Percentiles rank a stretch among this genome's conserved stretches.
These are phyloP conservation scores for Acestrorhynchus altus DNA, from an alignment of 2,797 vertebrate species.

Conservation along the genomic window DNA sequence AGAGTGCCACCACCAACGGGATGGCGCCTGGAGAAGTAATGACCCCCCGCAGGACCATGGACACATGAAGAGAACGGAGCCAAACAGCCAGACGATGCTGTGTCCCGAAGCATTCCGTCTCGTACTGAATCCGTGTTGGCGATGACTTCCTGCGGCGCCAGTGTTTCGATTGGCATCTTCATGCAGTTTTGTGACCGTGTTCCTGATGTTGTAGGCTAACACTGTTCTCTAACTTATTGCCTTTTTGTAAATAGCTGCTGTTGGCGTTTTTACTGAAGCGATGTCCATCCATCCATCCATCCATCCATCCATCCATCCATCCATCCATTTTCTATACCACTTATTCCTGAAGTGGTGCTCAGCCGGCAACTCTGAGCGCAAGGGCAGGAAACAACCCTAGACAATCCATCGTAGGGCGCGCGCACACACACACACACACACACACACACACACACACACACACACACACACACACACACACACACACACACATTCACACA, in stretches of 20 bases:
- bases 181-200: not conserved
- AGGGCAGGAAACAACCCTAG: too few relatives aligned
- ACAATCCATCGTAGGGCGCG: too few relatives aligned
- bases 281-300: too few relatives aligned
- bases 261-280: constrained; percentile 22
- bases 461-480: too few relatives aligned
- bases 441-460: too few relatives aligned
- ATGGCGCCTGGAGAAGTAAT: constrained; percentile 37
- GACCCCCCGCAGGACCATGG: constrained; percentile 12
- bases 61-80: constrained; percentile 43
- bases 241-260: constrained; percentile 45
- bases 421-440: too few relatives aligned
- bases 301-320: too few relatives aligned
- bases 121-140: not conserved
- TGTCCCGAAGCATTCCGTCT: not conserved
- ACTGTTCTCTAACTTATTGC: constrained; percentile 34
- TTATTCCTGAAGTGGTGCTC: too few relatives aligned
- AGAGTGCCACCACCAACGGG: constrained; percentile 56
- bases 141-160: not conserved
- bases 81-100: not conserved
- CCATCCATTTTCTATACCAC: too few relatives aligned
- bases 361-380: too few relatives aligned
- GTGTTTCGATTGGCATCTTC: not conserved
- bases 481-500: too few relatives aligned
- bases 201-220: not conserved